Evolutionary conservation across 2,113 vertebrate species (phyloP), one percentile per base, ranked within the genome.

Genomic region (Edolisoma coerulescens): DNA sequence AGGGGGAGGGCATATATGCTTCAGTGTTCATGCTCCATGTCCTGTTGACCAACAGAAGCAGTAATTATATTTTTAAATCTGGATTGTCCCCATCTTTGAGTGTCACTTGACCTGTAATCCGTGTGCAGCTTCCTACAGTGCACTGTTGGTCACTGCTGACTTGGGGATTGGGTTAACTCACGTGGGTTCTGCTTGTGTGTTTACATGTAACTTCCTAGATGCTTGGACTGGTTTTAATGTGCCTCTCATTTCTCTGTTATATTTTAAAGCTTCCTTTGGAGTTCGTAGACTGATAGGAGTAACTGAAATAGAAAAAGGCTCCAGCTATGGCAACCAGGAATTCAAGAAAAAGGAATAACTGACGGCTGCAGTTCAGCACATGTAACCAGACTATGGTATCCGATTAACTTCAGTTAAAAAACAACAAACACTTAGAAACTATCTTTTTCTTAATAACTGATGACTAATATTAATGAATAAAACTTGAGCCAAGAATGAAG

Each of bases 241-340:
- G 65, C 75, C 54, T 88, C 28, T 49, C 35, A 22, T 94, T 96
- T 84, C 89, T 94, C 89, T 94, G 84, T 93, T 88, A 41, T 90
- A 79, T 91, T 95, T 95, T 76, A 28, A 98, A 99, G 99, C 99
- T 94, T 99, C 99, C 91, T 97, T 99, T 92, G 99, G 99, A 73
- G 99, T 99, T 86, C 99, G 99, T 32, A 99, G 99, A 91, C 99
- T 99, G 92, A 99, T 99, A 87, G 99, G 99, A 81, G 99, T 99
- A 92, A 99, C 99, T 2, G 99, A 99, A 98, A 99, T 99, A 93
- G 99, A 99, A 80, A 99, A 99, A 60, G 99, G 99, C 95, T 99
- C 99, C 96, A 99, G 99, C 98, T 99, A 99, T 6, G 99, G 99
- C 94, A 97, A 99, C 98, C 98, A 96, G 84, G 99, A 99, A 94